Conservation (phyloP, 2,113 vertebrate genomes). For the Cololabis saira region DNA sequence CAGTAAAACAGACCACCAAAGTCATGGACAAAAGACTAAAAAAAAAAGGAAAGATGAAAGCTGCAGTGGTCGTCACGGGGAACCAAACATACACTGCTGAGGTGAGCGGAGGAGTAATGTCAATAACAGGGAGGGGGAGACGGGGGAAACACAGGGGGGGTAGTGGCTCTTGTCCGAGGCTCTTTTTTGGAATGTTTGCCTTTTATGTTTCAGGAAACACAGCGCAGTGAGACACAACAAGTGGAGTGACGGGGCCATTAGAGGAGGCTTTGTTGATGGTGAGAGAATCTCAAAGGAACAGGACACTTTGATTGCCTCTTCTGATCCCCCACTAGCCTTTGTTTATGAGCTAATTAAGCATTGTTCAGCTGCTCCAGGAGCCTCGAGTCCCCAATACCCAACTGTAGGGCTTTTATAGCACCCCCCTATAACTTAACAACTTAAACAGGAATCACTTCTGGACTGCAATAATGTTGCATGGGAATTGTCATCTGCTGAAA, state of each 20-base stretch:
- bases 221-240: slow-evolving; percentile 82
- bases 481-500: slow-evolving; percentile 30
- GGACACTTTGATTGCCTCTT: slow-evolving; percentile 71
- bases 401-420: slow-evolving; percentile 69
- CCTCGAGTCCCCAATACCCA: slow-evolving; percentile 33
- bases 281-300: slow-evolving; percentile 67
- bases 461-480: slow-evolving; percentile 10
- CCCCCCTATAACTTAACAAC: slow-evolving; percentile 62
- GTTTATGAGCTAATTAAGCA: slow-evolving; percentile 85
- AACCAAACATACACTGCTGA: slow-evolving; percentile 55
- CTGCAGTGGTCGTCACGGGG: slow-evolving; percentile 49
- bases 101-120: slow-evolving; percentile 61
- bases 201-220: slow-evolving; percentile 83
- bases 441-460: slow-evolving; percentile 41
- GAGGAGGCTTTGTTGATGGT: slow-evolving; percentile 69
- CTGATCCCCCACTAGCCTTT: slow-evolving; percentile 78
- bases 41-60: slow-evolving; percentile 65
- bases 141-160: background rate
- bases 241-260: slow-evolving; percentile 71
- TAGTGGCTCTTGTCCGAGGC: slow-evolving; percentile 54
- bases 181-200: slow-evolving; percentile 72
- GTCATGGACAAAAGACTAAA: slow-evolving; percentile 64
- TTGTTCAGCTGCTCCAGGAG: slow-evolving; percentile 64
- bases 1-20: slow-evolving; percentile 71
- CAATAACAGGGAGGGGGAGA: slow-evolving; percentile 54